Evolutionary conservation across 2,797 vertebrate species (phyloP).

Genomic region (Sciurus carolinensis): DNA sequence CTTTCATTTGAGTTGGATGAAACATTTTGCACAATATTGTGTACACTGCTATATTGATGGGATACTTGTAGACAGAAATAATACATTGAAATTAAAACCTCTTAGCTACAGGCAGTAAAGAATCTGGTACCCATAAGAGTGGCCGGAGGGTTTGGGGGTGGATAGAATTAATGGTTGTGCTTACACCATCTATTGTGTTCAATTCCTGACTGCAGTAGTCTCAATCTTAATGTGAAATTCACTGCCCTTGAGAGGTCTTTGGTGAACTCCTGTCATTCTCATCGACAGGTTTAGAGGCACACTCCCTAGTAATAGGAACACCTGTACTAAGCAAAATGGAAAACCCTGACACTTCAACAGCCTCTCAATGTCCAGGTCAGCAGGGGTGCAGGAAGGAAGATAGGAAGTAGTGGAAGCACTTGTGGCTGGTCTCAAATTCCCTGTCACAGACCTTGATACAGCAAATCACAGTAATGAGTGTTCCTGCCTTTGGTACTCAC

Average conservation of each 20-base stretch:
- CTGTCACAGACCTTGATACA: background rate
- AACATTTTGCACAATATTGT: background rate
- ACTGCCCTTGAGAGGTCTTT: constrained; percentile 74
- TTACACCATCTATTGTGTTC: background rate
- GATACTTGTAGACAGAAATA: background rate
- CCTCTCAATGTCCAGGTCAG: constrained; percentile 3
- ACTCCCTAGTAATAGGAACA: background rate
- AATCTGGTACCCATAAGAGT: background rate
- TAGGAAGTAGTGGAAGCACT: constrained; percentile 54
- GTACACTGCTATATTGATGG: background rate
- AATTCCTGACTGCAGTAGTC: constrained; percentile 11
- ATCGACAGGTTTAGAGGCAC: constrained; percentile 70
- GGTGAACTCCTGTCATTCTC: constrained; percentile 57
- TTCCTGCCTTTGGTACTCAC: background rate
- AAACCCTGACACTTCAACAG: constrained; percentile 54
- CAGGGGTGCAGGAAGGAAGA: constrained; percentile 41
- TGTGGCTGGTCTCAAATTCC: constrained; percentile 24
- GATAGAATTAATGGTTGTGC: background rate
- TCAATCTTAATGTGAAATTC: constrained; percentile 50
- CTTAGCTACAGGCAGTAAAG: background rate
- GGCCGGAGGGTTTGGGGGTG: accelerated
- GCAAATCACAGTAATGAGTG: background rate
- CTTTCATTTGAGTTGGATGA: background rate
- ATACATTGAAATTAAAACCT: background rate
- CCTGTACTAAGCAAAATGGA: constrained; percentile 72